Base-by-base conservation (phyloP, 2,888 invertebrate genomes). In the Capitulum mitella region DNA sequence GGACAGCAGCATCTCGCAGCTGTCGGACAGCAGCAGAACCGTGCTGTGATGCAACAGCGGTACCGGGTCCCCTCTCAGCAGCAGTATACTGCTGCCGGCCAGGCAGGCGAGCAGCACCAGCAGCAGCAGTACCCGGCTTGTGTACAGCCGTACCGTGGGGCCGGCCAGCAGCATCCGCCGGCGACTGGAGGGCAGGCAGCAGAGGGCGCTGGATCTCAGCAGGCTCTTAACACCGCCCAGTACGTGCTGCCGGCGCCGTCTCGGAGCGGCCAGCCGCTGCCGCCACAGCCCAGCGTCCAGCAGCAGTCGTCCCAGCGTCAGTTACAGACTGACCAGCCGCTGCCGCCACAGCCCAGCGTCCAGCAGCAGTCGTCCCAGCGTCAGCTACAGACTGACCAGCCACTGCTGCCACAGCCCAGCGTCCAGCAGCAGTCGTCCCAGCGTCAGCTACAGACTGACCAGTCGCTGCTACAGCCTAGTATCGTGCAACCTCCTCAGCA, bases 21-120 rank as follows among this genome's bases (percentile, higher is more conserved):
- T 51, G 51, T 16, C 51, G 19, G 22, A 22, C 51, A 51, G 51
- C 51, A 51, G 51, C 51, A 14, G 3, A 14, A 19, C 10, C 46
- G 32, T 22, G 43, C 40, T 16, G 29, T 58, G 46, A 48, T 77
- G 34, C 79, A 78, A 43, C 81, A 78, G 37, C 78, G 78, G 43
- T 37, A 64, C 48, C 79, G 79, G 79, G 79, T 80, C 12, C 78
- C 37, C 19, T 6, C 1, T 34, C 82, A 79, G 79, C 82, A 78
- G 77, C 83, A 79, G 64, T 81, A 79, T 14, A 37, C 37, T 0
- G 29, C 1, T 6, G 5, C n/a, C n/a, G 54, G 54, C n/a, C 54
- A 54, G 51, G 51, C 64, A 14, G 64, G 12, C 16, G 51, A 16
- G 54, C 54, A 54, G n/a, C 70, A 70, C 37, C 70, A 70, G 54